Evolutionary conservation across 2,797 vertebrate genomes (phyloP), one percentile per base, ranked within the genome.

Genomic region (Coregonus sp.): DNA sequence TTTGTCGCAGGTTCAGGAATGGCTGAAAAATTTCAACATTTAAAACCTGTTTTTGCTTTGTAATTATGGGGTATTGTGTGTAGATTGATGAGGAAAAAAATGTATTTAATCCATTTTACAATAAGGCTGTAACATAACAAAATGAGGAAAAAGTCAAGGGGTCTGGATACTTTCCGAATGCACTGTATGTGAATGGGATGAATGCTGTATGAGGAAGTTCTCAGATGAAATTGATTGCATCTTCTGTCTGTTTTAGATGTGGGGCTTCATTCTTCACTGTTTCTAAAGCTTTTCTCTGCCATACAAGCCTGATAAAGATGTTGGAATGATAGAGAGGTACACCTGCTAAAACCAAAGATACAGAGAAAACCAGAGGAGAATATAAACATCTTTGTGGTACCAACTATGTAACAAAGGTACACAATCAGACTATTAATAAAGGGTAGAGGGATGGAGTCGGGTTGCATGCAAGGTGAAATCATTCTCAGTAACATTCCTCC

Each of bases 381-480:
- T 33, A 4, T 1, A 16, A 6, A 15, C 1, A 6, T 56, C 81
- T 78, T 82, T 88, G 84, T 81, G 85, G 69, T 5, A 70, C 18
- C 74, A 82, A 83, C 75, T 76, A 47, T 81, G 83, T 77, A 81
- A 86, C 75, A 56, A 51, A 75, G 78, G 82, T 76, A 71, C 76
- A 74, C 78, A 68, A 81, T 11, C 69, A 63, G 37, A 40, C 37
- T 29, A 79, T 75, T 66, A 50, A 59, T 75, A 78, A 69, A 59
- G 40, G 29, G 50, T 11, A 11, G 56, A 67, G 73, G 72, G 37
- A 73, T n/a, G 40, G 70, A 82, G 71, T 74, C 84, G 81, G 73
- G 81, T 86, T 87, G 90, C 90, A 88, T 92, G 90, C 88, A 84
- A 89, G 84, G 85, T 91, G 90, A 94, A 91, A 92, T 92, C 86